phyloP scores from a whole-genome alignment of 2,113 vertebrate genomes.

The Illadopsis cleaveri region DNA sequence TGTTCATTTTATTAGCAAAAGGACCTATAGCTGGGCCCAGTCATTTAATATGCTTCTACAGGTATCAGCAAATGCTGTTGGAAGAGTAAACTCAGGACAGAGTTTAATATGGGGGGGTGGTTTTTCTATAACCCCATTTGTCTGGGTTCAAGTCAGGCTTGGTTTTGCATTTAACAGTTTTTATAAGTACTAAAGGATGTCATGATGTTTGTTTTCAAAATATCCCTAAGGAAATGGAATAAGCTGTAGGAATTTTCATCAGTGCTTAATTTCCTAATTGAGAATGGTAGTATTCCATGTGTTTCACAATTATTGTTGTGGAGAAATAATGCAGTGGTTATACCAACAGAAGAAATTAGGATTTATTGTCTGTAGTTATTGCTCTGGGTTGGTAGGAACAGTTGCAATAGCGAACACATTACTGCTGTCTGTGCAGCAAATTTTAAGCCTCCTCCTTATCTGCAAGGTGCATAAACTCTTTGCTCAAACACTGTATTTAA shows the following conservation, averaged over 20 bases:
- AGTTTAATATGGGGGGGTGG: rapidly evolving
- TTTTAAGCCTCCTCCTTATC: neutral
- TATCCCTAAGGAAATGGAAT: neutral
- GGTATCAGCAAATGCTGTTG: neutral
- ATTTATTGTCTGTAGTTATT: neutral
- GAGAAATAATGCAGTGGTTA: neutral
- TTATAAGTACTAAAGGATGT: neutral
- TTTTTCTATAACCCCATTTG: neutral
- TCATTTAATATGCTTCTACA: neutral
- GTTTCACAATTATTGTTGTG: neutral
- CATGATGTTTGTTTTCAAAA: neutral
- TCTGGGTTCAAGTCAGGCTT: neutral
- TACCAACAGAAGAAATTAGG: neutral
- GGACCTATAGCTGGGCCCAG: neutral
- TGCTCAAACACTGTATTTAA: neutral
- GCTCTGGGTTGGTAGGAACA: neutral
- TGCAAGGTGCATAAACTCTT: neutral
- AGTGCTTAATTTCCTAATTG: neutral
- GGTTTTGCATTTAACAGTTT: neutral
- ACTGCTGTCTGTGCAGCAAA: neutral
- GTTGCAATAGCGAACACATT: neutral
- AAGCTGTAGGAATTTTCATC: neutral
- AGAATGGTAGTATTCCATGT: neutral
- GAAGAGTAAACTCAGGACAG: neutral
- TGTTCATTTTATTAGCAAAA: neutral